Evolutionary conservation across 2,888 invertebrate genomes (phyloP).

Genomic region (Tipula confusa): DNA sequence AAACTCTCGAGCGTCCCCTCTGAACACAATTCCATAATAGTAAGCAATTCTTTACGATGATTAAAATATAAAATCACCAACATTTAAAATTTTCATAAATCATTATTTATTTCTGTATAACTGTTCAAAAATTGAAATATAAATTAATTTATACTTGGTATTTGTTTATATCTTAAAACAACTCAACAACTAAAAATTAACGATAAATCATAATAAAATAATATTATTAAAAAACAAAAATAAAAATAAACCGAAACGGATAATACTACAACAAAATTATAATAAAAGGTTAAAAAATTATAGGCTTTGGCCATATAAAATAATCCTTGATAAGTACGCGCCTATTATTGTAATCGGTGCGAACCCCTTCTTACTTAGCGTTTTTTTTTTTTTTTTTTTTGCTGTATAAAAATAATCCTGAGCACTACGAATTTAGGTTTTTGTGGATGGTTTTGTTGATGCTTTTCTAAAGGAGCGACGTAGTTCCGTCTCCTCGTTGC

Average conservation of each 20-base stretch:
- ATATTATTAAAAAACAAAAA: background rate
- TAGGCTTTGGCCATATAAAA: background rate
- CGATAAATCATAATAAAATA: background rate
- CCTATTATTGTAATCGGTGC: background rate
- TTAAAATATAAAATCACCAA: no score
- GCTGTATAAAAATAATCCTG: background rate
- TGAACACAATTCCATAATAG: constrained; percentile 96
- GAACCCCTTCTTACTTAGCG: background rate
- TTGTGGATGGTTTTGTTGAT: background rate
- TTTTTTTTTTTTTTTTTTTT: no score
- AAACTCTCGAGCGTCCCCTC: constrained; percentile 86
- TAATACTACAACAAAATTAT: background rate
- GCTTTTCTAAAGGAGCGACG: constrained; percentile 26
- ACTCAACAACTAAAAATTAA: constrained; percentile 20
- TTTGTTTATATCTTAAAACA: background rate
- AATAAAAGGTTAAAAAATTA: background rate
- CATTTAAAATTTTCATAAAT: background rate
- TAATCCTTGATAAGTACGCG: background rate
- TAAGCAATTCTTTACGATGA: constrained; percentile 85
- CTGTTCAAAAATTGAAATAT: background rate
- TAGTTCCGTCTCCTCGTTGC: constrained; percentile 28
- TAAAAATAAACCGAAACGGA: background rate
- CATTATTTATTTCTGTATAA: background rate
- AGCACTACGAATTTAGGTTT: background rate
- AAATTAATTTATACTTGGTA: background rate